Evolutionary conservation across 2,888 invertebrate species (phyloP).

Genomic region (Stratiomys singularior): DNA sequence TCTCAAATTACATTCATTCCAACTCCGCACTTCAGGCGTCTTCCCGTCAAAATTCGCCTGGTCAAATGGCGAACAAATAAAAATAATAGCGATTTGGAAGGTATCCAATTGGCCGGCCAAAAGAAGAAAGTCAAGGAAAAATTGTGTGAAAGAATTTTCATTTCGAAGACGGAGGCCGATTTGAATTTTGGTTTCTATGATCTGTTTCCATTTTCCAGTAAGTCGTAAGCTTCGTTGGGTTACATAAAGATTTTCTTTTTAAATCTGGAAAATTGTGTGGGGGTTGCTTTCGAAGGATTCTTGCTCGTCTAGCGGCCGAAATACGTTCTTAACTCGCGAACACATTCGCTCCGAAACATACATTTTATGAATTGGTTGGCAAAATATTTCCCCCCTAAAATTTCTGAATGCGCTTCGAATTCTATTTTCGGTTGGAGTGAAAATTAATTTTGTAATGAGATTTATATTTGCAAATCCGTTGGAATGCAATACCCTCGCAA

Average conservation of each 20-base stretch:
- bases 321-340: no score
- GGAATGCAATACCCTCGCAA: no score
- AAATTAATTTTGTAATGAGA: background rate
- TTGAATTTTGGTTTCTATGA: background rate
- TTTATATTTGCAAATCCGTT: background rate
- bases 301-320: no score
- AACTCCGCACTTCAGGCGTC: background rate
- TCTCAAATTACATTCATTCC: constrained; percentile 2
- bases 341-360: background rate
- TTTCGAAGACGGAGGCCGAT: background rate
- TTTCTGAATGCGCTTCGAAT: background rate
- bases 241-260: no score
- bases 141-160: constrained; percentile 3
- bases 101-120: background rate
- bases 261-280: no score
- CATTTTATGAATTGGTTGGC: background rate
- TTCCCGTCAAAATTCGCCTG: background rate
- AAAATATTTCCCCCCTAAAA: background rate
- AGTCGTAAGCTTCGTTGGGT: background rate
- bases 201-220: background rate
- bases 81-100: constrained; percentile 9
- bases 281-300: no score
- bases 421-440: background rate
- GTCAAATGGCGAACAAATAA: constrained; percentile 9
- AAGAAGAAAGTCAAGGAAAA: constrained; percentile 30